A percentile compares a stretch with the other conserved stretches of the same genome.
Evolutionary conservation across 2,113 vertebrate species (phyloP).

Genomic region (Nannospalax galili): DNA sequence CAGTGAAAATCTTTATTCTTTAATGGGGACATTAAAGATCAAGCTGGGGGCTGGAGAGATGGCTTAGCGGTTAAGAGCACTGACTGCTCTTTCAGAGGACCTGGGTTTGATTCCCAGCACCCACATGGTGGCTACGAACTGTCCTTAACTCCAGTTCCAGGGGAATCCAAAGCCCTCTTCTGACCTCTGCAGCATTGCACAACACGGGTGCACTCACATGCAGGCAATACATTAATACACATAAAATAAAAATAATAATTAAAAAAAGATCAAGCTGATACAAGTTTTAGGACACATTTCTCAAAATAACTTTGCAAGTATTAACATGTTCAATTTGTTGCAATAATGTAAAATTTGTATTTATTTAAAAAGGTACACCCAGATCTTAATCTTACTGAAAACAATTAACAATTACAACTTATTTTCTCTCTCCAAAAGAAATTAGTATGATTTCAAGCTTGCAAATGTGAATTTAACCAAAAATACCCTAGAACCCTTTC

Average conservation of each 20-base stretch:
- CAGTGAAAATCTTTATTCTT: neutral
- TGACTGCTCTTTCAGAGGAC: too few species aligned
- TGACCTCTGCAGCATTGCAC: too few species aligned
- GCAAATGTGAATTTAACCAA: neutral
- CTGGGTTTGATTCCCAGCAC: too few species aligned
- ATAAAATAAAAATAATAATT: too few species aligned
- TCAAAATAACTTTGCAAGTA: slow-evolving; percentile 25
- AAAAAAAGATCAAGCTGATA: neutral
- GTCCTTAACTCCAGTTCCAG: too few species aligned
- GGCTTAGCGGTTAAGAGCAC: too few species aligned
- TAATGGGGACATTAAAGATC: neutral
- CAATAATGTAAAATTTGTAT: slow-evolving; percentile 8
- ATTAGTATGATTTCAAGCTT: slow-evolving; percentile 28
- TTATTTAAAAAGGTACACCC: slow-evolving; percentile 1
- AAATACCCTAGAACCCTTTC: neutral
- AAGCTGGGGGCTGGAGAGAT: too few species aligned
- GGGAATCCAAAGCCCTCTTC: too few species aligned
- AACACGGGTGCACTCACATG: too few species aligned
- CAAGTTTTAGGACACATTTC: slow-evolving; percentile 7
- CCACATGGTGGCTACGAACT: too few species aligned
- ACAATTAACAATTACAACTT: slow-evolving; percentile 9
- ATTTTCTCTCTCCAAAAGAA: slow-evolving; percentile 30
- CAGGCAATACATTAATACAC: too few species aligned
- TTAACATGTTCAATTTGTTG: slow-evolving; percentile 12
- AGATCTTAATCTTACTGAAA: slow-evolving; percentile 30